Evolutionary conservation across 2,113 vertebrate genomes (phyloP), one percentile per base, ranked within the genome.

Genomic region (Progne subis): DNA sequence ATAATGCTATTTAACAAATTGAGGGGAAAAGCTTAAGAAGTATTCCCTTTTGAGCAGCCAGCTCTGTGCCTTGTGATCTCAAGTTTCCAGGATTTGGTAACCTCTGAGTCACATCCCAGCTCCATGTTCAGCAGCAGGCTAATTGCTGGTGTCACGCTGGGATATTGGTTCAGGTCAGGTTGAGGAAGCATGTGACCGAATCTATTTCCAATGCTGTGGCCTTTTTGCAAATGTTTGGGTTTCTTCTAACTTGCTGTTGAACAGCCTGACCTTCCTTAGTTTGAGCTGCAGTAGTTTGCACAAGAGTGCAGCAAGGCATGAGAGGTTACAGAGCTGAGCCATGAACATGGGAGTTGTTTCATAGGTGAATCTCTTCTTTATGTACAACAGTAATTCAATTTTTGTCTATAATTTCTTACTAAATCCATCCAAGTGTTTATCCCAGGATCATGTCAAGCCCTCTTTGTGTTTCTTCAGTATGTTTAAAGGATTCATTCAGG

Each of bases 111-210:
- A 7, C 11, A 7, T 57, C 34, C 41, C 70, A 47, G 71, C 34
- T 55, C 19, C 10, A 0, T 1, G 16, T 60, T 83, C 75, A 53
- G 28, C 47, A 52, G 0, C 10, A 24, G 55, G 17, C 59, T 88
- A 6, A 67, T 74, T 23, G 4, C 55, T 74, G 67, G 52, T 80
- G 55, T 49, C 44, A 1, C 41, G 49, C 47, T 71, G 90, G 75
- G 59, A 7, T 70, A 9, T 5, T 32, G 49, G 44, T 71, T 89
- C 46, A n/a, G 53, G 57, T 75, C 87, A 63, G 65, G 18, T 5
- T 91, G 86, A 44, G 32, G 52, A 81, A 75, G n/a, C 5, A 1
- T 47, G 41, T 64, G 74, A 34, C 31, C 12, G 13, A 47, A 21
- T 29, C 5, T 78, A 31, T 55, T 49, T 64, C 26, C 74, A 72